Evolutionary conservation across 2,888 invertebrate genomes (phyloP).

Genomic region (Trachelus iudaicus): DNA sequence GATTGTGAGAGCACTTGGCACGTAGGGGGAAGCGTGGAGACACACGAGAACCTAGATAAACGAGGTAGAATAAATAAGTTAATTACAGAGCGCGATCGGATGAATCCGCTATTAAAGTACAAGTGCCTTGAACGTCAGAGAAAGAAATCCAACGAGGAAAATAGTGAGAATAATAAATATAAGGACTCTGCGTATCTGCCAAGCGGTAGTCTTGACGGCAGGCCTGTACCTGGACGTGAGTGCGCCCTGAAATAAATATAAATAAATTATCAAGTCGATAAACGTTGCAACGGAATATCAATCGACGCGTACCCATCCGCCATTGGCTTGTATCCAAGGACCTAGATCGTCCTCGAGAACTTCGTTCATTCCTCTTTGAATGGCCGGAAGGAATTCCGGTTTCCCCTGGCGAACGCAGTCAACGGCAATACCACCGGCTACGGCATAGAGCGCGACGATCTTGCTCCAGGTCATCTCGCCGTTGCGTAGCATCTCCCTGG

Average conservation of each 20-base stretch:
- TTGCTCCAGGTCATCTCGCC: conserved; percentile 83
- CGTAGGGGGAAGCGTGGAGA: not conserved
- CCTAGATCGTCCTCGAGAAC: conserved; percentile 77
- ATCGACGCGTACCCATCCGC: conserved; percentile 80
- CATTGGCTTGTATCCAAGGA: conserved; percentile 84
- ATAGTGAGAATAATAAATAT: not conserved
- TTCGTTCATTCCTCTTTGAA: conserved; percentile 82
- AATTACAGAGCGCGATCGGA: not conserved
- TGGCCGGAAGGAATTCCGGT: conserved; percentile 80
- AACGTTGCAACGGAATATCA: not conserved
- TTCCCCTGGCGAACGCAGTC: conserved; percentile 82
- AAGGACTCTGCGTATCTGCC: conserved; percentile 27
- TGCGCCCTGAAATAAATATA: conserved; percentile 40
- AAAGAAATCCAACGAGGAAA: conserved; percentile 5
- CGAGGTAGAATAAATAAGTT: not conserved
- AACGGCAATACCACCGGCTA: conserved; percentile 85
- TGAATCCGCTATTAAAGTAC: not conserved
- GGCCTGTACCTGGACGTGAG: conserved; percentile 46
- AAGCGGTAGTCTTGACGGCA: conserved; percentile 32
- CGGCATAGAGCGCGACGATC: conserved; percentile 79
- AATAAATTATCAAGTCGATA: not conserved
- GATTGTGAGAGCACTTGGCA: not conserved
- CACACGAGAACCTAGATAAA: not conserved
- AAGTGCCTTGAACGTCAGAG: not conserved
- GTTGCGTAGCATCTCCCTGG: conserved; percentile 76